These are phyloP conservation scores for Nomada ferruginata DNA, from an alignment of 2,888 invertebrate species.

Conservation along the genomic window DNA sequence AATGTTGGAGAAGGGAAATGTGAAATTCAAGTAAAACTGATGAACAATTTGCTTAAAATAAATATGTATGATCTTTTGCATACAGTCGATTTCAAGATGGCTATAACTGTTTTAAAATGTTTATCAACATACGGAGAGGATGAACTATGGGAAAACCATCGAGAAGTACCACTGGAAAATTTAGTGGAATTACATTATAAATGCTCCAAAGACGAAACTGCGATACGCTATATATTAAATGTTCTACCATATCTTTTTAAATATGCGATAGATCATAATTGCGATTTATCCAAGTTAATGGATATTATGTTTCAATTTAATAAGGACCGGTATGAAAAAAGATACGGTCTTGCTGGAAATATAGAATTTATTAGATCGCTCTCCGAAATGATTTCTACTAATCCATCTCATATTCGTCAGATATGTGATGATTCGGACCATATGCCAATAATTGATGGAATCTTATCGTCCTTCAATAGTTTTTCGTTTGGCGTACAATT, in stretches of 20 bases:
- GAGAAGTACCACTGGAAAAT: constrained; percentile 72
- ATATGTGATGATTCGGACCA: not conserved
- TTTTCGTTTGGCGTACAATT: constrained; percentile 77
- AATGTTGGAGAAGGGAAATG: constrained; percentile 59
- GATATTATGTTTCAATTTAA: constrained; percentile 27
- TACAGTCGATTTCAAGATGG: constrained; percentile 74
- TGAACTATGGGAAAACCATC: constrained; percentile 59
- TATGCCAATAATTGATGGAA: constrained; percentile 40
- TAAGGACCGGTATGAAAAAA: constrained; percentile 13
- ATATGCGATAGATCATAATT: constrained; percentile 44
- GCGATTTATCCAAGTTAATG: constrained; percentile 31
- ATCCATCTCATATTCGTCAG: constrained; percentile 68
- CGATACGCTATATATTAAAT: constrained; percentile 78
- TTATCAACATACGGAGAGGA: constrained; percentile 66
- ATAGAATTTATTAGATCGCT: constrained; percentile 83
- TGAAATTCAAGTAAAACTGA: constrained; percentile 67
- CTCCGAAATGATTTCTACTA: constrained; percentile 79
- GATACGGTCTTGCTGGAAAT: constrained; percentile 82
- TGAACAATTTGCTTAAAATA: constrained; percentile 73
- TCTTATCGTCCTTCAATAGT: constrained; percentile 29
- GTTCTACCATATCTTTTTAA: constrained; percentile 76
- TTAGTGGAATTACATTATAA: constrained; percentile 76
- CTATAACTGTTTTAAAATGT: constrained; percentile 80
- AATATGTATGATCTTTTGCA: constrained; percentile 69
- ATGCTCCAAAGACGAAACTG: constrained; percentile 78